These are phyloP conservation scores for Bungarus multicinctus DNA, from an alignment of 2,113 vertebrate species.

Conservation along the genomic window DNA sequence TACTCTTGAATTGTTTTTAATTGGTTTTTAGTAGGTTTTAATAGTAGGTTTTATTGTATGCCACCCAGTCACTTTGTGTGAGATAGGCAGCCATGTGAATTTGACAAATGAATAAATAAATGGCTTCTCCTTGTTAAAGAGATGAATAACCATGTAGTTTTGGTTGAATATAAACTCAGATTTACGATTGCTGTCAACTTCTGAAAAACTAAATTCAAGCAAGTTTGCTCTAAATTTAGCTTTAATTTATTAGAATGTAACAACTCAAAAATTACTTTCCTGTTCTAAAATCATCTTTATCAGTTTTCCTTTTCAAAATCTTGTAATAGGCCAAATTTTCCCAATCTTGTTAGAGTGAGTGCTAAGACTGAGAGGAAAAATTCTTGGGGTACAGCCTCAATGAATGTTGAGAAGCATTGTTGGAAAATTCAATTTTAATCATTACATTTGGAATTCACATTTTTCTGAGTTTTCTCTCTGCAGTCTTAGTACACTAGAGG, in stretches of 20 bases:
- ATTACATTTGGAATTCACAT: neutral
- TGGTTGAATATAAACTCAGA: neutral
- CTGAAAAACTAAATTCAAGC: neutral
- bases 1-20: neutral
- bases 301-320: neutral
- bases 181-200: neutral
- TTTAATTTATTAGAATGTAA: neutral
- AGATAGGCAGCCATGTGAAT: neutral
- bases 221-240: neutral
- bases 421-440: neutral
- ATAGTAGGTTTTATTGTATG: neutral
- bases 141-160: neutral
- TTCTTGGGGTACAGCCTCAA: neutral
- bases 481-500: conserved; percentile 20
- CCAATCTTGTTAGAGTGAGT: neutral
- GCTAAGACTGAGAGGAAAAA: neutral
- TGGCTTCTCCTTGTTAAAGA: neutral
- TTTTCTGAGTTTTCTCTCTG: neutral
- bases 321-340: neutral
- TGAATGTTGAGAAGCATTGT: neutral
- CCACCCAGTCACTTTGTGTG: neutral
- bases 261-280: neutral
- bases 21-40: neutral
- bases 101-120: neutral
- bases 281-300: neutral